A percentile compares a stretch with the other conserved stretches of the same genome.
Evolutionary conservation across 2,888 invertebrate genomes (phyloP).

Genomic region (Lamellibrachia satsuma): DNA sequence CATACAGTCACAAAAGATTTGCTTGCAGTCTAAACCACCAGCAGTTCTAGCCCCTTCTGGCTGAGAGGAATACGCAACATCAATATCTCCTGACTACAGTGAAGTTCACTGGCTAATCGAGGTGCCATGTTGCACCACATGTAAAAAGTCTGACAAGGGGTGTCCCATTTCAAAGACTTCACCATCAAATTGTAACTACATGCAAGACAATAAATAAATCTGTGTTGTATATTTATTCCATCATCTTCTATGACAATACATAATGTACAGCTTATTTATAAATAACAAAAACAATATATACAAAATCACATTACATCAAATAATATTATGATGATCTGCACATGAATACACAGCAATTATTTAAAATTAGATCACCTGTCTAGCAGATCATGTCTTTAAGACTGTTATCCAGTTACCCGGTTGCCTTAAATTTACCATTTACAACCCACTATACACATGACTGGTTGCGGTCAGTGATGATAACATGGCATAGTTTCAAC

Average conservation of each 20-base stretch:
- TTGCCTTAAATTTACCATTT: neutral
- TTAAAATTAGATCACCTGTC: neutral
- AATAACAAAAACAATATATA: neutral
- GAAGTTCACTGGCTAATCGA: too few species aligned
- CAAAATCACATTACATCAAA: neutral
- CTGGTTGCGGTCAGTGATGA: neutral
- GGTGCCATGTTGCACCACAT: too few species aligned
- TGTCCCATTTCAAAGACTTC: neutral
- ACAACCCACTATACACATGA: neutral
- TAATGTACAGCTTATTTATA: neutral
- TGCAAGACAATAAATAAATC: neutral
- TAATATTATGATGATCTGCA: neutral
- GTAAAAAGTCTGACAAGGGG: too few species aligned
- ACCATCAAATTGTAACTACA: neutral
- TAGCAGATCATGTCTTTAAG: neutral
- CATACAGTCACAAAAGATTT: too few species aligned
- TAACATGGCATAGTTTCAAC: neutral
- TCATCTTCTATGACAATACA: neutral
- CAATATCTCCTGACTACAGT: too few species aligned
- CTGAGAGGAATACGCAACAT: too few species aligned
- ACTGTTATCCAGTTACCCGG: neutral
- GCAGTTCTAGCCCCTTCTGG: too few species aligned
- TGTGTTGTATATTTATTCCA: neutral
- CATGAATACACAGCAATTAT: neutral
- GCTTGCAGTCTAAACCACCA: too few species aligned